Conservation (phyloP, 2,113 vertebrate species). For the Heterotilapia buettikoferi region DNA sequence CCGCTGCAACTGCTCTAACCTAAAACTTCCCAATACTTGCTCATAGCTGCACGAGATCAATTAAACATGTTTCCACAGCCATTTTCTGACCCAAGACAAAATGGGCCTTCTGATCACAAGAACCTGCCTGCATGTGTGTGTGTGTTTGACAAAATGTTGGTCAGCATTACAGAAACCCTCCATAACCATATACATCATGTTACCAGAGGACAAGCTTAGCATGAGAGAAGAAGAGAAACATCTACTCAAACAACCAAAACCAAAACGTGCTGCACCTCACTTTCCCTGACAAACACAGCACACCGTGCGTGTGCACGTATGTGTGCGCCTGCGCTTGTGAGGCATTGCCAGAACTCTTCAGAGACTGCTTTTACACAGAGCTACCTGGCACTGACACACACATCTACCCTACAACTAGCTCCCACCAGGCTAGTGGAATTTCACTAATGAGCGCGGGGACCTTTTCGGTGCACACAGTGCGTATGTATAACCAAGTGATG, state of each 20-base stretch:
- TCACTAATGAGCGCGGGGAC: slow-evolving; percentile 57
- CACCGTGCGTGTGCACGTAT: neutral
- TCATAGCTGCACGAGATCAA: neutral
- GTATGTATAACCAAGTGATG: neutral
- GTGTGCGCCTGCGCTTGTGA: neutral
- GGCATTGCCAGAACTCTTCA: slow-evolving; percentile 27
- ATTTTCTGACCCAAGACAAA: neutral
- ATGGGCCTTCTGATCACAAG: neutral
- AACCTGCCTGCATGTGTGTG: neutral
- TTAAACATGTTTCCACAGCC: neutral
- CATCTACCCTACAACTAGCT: slow-evolving; percentile 4
- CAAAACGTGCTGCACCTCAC: neutral
- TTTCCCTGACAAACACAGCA: neutral
- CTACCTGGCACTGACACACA: slow-evolving; percentile 42
- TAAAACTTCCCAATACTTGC: neutral
- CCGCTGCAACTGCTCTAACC: neutral
- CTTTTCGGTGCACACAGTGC: neutral
- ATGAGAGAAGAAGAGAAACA: slow-evolving; percentile 3
- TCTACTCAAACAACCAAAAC: slow-evolving; percentile 8
- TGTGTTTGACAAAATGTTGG: neutral
- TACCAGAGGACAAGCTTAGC: neutral
- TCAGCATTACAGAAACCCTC: neutral
- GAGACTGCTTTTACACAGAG: slow-evolving; percentile 27
- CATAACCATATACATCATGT: neutral
- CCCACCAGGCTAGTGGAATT: slow-evolving; percentile 37